Evolutionary conservation across 2,797 vertebrate genomes (phyloP).

Genomic region (Petrocephalus schoutedeni): DNA sequence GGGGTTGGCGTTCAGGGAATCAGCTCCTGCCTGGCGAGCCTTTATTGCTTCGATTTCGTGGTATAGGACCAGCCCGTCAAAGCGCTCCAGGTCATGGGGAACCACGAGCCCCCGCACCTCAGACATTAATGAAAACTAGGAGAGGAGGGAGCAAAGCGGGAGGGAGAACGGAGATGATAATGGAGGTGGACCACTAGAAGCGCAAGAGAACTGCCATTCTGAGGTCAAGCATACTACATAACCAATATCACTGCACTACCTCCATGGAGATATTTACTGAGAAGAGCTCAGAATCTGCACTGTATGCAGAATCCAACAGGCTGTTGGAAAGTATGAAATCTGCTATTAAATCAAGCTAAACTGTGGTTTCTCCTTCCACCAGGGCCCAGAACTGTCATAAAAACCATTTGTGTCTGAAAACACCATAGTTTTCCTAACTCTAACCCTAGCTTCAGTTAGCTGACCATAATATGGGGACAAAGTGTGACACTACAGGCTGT

Average conservation of each 20-base stretch:
- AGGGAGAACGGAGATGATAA: neutral
- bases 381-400: no score
- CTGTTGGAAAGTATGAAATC: no score
- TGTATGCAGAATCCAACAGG: neutral
- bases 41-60: constrained; percentile 81
- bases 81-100: constrained; percentile 77
- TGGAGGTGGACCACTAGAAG: neutral
- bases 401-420: no score
- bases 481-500: no score
- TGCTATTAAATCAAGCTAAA: no score
- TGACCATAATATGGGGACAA: no score
- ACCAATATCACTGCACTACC: neutral
- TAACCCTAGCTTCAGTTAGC: no score
- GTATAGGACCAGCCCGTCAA: constrained; percentile 79
- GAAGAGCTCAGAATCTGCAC: neutral
- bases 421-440: no score
- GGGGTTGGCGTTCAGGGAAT: constrained; percentile 52
- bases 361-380: no score
- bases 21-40: constrained; percentile 64
- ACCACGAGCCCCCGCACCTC: constrained; percentile 77
- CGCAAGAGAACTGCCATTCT: neutral
- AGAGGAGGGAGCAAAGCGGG: neutral
- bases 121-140: constrained; percentile 81
- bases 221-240: neutral
- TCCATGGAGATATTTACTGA: neutral